Conservation (phyloP, 2,113 vertebrate species). For the Triplophysa siluroides region DNA sequence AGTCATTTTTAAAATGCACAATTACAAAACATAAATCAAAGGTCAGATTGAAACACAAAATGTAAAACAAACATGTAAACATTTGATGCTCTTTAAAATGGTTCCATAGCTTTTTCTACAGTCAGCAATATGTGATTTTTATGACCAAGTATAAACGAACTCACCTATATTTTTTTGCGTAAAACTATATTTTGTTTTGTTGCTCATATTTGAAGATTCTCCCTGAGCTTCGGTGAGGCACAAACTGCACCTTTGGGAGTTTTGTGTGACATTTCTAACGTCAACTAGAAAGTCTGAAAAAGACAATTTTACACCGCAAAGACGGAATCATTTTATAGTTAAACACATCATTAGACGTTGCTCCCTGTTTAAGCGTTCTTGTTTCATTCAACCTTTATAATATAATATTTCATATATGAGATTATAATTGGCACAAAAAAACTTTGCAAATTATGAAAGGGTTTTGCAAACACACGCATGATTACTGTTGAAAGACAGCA, state of each 20-base stretch:
- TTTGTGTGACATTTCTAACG: too few species aligned
- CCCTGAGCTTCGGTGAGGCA: conserved; percentile 9
- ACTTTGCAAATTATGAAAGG: conserved; percentile 1
- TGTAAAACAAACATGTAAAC: background rate
- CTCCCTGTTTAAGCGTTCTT: background rate
- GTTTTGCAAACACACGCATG: conserved; percentile 1
- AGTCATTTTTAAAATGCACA: background rate
- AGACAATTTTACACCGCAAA: background rate
- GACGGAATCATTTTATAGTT: background rate
- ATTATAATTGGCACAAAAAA: background rate
- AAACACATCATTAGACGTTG: background rate
- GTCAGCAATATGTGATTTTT: too few species aligned
- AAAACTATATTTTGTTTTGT: background rate
- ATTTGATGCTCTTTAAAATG: background rate
- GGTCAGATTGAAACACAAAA: background rate
- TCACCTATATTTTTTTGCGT: background rate
- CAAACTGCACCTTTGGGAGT: background rate
- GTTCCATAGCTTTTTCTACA: too few species aligned
- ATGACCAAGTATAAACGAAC: background rate
- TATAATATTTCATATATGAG: background rate
- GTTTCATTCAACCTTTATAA: background rate
- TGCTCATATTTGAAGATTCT: background rate
- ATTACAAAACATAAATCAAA: conserved; percentile 7
- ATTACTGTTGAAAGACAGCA: background rate
- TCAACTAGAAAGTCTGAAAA: too few species aligned